These are phyloP conservation scores for Drosophila cardini DNA, from an alignment of 1,140 invertebrate genomes.

Conservation along the genomic window DNA sequence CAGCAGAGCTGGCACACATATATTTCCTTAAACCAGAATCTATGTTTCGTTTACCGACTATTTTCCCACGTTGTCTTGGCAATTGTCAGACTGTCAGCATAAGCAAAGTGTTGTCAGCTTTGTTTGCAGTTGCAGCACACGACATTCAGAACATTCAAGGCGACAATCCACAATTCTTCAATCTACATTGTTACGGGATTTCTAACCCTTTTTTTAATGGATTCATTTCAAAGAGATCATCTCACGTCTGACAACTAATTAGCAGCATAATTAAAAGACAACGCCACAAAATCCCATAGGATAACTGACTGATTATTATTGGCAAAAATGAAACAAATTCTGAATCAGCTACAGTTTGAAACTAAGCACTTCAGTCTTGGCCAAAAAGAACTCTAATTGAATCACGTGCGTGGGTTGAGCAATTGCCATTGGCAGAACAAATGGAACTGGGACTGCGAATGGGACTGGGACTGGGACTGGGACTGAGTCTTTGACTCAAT, in stretches of 20 bases:
- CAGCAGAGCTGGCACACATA: constrained; percentile 42
- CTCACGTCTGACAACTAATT: constrained; percentile 68
- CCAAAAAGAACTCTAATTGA: constrained; percentile 63
- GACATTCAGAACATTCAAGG: constrained; percentile 7
- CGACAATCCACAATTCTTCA: constrained; percentile 4
- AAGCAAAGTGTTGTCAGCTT: constrained; percentile 50
- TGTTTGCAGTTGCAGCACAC: constrained; percentile 25
- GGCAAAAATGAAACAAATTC: constrained; percentile 48
- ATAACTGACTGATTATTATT: constrained; percentile 71
- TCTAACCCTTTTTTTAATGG: neutral
- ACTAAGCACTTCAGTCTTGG: neutral
- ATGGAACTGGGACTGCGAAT: constrained; percentile 36
- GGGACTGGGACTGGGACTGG: constrained; percentile 7
- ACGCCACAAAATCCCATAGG: constrained; percentile 61
- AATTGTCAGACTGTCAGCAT: constrained; percentile 48
- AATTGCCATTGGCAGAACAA: constrained; percentile 41
- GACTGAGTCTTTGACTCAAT: constrained; percentile 37
- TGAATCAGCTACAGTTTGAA: constrained; percentile 19
- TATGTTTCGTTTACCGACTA: constrained; percentile 43
- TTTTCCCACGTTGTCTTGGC: constrained; percentile 46
- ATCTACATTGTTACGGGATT: neutral
- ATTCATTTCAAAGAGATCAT: constrained; percentile 26
- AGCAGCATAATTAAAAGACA: constrained; percentile 73
- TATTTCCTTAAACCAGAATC: constrained; percentile 45
- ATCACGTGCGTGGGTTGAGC: constrained; percentile 69